A percentile compares a stretch with the other conserved stretches of the same genome.
Conservation (phyloP, 2,113 vertebrate genomes). For the Aldabrachelys gigantea region DNA sequence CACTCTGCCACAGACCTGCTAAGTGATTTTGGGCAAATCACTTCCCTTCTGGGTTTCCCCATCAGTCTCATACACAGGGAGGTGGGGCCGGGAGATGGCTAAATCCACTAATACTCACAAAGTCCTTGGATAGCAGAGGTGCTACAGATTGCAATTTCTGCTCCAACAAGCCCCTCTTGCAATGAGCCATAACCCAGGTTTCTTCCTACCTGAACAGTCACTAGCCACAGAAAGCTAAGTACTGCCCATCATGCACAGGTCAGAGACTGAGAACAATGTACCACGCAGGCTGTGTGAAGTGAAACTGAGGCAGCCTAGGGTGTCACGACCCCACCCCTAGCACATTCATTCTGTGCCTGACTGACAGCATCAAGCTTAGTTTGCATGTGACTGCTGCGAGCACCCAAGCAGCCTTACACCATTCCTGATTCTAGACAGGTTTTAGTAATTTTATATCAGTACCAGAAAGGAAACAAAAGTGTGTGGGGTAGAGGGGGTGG, state of each 20-base stretch:
- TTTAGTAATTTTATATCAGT: neutral
- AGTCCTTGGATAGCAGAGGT: neutral
- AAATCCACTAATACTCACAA: neutral
- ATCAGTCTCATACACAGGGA: neutral
- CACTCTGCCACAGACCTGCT: neutral
- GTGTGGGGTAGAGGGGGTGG: neutral
- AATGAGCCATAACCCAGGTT: neutral
- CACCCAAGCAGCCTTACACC: neutral
- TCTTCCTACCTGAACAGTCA: neutral
- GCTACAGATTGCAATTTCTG: neutral
- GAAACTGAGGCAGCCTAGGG: neutral
- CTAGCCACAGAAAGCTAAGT: neutral
- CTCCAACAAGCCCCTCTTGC: neutral
- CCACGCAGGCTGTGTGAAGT: neutral
- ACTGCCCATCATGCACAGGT: neutral
- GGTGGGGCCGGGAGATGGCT: neutral
- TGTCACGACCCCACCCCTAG: neutral
- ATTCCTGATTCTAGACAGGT: neutral
- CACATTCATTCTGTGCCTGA: neutral
- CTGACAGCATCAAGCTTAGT: neutral
- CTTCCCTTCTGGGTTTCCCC: neutral
- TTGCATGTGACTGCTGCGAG: neutral
- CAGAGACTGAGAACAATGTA: too few relatives aligned
- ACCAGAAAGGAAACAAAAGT: neutral
- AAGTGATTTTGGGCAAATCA: neutral